phyloP scores from a whole-genome alignment of 1,140 invertebrate species.

The Cheumatopsyche charites region DNA sequence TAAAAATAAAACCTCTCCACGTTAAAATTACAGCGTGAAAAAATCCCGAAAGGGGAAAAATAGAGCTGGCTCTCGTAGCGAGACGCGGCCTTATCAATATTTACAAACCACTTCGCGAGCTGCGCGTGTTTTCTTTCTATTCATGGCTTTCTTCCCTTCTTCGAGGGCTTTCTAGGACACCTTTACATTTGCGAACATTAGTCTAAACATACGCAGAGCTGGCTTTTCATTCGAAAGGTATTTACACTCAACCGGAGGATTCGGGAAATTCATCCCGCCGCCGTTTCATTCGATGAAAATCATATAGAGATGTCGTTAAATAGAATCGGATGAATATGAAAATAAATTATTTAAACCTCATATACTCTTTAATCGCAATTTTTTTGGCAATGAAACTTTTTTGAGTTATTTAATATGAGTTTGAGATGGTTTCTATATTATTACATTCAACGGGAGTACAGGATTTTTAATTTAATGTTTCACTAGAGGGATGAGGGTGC shows the following conservation, averaged over 20 bases:
- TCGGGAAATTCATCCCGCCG: not conserved
- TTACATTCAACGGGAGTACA: too few relatives aligned
- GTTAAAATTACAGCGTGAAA: not conserved
- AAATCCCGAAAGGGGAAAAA: not conserved
- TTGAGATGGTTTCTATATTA: too few relatives aligned
- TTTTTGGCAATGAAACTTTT: too few relatives aligned
- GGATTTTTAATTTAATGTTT: too few relatives aligned
- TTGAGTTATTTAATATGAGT: too few relatives aligned
- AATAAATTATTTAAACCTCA: too few relatives aligned
- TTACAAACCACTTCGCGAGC: constrained; percentile 23
- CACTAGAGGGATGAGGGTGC: too few relatives aligned
- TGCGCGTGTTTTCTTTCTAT: constrained; percentile 27
- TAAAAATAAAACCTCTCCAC: not conserved
- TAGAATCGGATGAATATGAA: too few relatives aligned
- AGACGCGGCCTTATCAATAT: constrained; percentile 25
- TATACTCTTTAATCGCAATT: too few relatives aligned
- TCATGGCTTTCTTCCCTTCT: not conserved
- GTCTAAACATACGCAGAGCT: constrained; percentile 2
- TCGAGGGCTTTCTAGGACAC: constrained; percentile 33
- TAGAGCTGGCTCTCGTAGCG: not conserved
- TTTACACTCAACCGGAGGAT: not conserved
- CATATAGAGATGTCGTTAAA: too few relatives aligned
- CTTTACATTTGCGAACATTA: constrained; percentile 31
- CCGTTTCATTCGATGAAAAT: not conserved
- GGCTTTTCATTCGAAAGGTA: not conserved